Conservation (phyloP, 35 echinoderm and acorn worm species). For the Diadema setosum region DNA sequence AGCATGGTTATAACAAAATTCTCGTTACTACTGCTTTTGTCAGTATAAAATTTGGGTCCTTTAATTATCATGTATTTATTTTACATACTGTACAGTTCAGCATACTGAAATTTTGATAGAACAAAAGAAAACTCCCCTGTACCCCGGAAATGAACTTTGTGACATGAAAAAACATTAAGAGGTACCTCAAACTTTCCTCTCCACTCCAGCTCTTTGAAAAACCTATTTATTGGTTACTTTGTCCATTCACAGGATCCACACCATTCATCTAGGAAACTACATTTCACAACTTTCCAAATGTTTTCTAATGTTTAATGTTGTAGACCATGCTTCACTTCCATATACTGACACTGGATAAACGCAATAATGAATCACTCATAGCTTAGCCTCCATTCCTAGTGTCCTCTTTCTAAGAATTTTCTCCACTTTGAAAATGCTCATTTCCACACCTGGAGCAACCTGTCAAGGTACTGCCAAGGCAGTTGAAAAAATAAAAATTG, state of each 20-base stretch:
- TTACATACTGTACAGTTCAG: no score
- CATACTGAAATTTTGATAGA: no score
- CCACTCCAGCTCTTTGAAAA: neutral
- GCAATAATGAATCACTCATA: neutral
- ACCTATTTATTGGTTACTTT: neutral
- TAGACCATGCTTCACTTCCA: slow-evolving; percentile 1
- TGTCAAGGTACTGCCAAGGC: neutral
- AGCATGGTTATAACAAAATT: no score
- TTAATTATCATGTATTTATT: no score
- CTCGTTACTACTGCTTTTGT: no score
- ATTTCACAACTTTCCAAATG: neutral
- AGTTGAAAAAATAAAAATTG: no score
- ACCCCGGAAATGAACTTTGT: no score
- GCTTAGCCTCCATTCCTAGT: neutral
- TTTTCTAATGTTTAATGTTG: neutral
- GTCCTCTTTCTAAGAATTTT: neutral
- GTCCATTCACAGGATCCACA: neutral
- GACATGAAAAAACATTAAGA: no score
- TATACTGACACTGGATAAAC: neutral
- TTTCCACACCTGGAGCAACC: neutral
- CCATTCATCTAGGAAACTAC: neutral
- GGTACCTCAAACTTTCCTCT: no score
- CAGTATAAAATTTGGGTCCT: no score
- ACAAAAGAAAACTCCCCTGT: no score
- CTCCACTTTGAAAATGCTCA: neutral